Evolutionary conservation across 2,113 vertebrate genomes (phyloP), one percentile per base, ranked within the genome.

Genomic region (Notothenia rossii): DNA sequence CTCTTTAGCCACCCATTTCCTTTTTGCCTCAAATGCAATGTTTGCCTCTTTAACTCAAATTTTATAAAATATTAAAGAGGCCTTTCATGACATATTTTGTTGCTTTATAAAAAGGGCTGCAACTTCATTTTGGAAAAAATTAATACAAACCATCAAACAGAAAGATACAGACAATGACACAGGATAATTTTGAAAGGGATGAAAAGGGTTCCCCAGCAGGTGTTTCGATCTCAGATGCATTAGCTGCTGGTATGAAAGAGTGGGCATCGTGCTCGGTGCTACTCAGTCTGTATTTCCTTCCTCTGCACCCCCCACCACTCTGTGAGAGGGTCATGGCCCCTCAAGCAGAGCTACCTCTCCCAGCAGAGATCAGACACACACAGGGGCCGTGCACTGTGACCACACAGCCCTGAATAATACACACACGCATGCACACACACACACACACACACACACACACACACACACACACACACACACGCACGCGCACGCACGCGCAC

Each of bases 281-380:
- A 71, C 78, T 82, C 77, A 61, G 69, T 33, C 75, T 63, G 64
- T 58, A 72, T 77, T 75, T 86, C 70, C 72, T 71, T 76, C 86
- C 81, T 79, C 54, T 4, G 43, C 66, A 64, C 45, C 46, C 68
- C 33, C 36, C 36, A 14, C 14, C 50, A 49, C 71, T 61, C 10
- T 51, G 84, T 78, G 63, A 76, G 79, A 64, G 81, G 86, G 85
- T 91, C 85, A 77, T 46, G 82, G 86, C 83, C 86, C 13, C 75
- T 75, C 78, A 85, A 77, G 64, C 71, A 50, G 84, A 86, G 55
- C 85, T 84, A 46, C 70, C 53, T 76, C 79, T 72, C 69, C 69
- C 84, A 69, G 66, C 78, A 58, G 78, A 84, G 75, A 88, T 83
- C 83, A 86, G 68, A 75, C 77, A 78, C 43, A 86, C 83, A 59